A percentile compares a stretch with the other conserved stretches of the same genome.
These are phyloP conservation scores for Drosophila miranda DNA, from an alignment of 1,140 invertebrate species.

Conservation along the genomic window DNA sequence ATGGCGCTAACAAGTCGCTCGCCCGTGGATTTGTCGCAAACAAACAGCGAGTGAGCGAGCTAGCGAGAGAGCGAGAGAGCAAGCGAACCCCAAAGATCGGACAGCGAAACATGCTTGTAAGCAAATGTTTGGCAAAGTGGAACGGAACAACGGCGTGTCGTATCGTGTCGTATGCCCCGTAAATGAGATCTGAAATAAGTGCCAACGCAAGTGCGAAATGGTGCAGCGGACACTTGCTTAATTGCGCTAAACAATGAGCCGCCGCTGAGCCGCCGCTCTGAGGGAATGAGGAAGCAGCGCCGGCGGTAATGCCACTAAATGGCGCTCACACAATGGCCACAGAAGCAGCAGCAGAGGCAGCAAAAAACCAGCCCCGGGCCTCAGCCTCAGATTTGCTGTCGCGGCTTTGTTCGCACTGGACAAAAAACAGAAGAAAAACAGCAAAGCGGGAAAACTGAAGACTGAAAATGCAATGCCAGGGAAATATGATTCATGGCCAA, in stretches of 20 bases:
- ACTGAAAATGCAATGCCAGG: conserved; percentile 72
- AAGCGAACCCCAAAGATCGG: conserved; percentile 29
- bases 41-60: too few relatives aligned
- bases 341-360: too few relatives aligned
- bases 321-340: conserved; percentile 55
- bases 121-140: conserved; percentile 73
- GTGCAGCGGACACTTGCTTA: conserved; percentile 31
- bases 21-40: too few relatives aligned
- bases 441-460: conserved; percentile 51
- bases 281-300: conserved; percentile 51
- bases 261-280: background rate
- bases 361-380: conserved; percentile 5
- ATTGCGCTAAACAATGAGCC: conserved; percentile 64
- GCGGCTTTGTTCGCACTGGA: conserved; percentile 54
- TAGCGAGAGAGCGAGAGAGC: too few relatives aligned
- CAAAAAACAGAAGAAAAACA: conserved; percentile 12
- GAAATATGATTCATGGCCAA: conserved; percentile 79
- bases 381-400: conserved; percentile 47
- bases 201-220: conserved; percentile 56
- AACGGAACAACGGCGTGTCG: conserved; percentile 20
- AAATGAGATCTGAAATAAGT: conserved; percentile 53
- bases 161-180: conserved; percentile 29
- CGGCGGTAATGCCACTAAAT: conserved; percentile 46
- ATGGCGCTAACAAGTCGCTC: conserved; percentile 63
- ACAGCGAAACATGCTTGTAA: conserved; percentile 77